These are phyloP conservation scores for Drosophila auraria DNA, from an alignment of 1,140 invertebrate genomes.

Conservation along the genomic window DNA sequence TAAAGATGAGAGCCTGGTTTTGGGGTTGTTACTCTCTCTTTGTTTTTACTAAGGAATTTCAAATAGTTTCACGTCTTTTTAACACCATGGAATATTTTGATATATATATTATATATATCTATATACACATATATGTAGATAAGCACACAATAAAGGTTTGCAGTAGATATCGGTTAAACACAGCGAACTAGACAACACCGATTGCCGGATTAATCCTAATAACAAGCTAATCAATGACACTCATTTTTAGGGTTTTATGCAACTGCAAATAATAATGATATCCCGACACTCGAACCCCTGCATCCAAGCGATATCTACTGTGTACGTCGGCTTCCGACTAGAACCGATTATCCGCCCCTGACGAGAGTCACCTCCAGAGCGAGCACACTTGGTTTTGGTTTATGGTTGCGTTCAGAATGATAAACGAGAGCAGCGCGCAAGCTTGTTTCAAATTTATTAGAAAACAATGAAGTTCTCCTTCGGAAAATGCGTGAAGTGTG, in stretches of 20 bases:
- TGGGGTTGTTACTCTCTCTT: slow-evolving; percentile 9
- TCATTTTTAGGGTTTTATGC: too few relatives aligned
- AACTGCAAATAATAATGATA: background rate
- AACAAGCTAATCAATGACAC: slow-evolving; percentile 4
- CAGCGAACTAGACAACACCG: background rate
- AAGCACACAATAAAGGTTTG: slow-evolving; percentile 20
- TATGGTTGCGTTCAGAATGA: slow-evolving; percentile 25
- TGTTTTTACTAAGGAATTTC: slow-evolving; percentile 70
- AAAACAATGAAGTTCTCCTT: slow-evolving; percentile 36
- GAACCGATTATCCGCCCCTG: background rate
- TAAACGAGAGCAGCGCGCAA: slow-evolving; percentile 21
- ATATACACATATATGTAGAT: slow-evolving; percentile 40
- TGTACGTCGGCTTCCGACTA: slow-evolving; percentile 7
- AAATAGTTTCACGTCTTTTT: slow-evolving; percentile 64
- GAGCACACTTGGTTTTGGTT: slow-evolving; percentile 8
- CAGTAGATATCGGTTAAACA: slow-evolving; percentile 24
- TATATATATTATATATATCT: slow-evolving; percentile 30
- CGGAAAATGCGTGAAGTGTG: slow-evolving; percentile 6
- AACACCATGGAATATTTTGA: slow-evolving; percentile 76
- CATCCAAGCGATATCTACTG: slow-evolving; percentile 23
- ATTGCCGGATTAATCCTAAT: background rate
- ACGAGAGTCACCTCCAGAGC: background rate
- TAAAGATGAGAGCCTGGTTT: slow-evolving; percentile 20
- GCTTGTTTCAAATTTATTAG: slow-evolving; percentile 32
- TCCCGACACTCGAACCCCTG: background rate